These are phyloP conservation scores for Tipula vernalis DNA, from an alignment of 2,888 invertebrate species.

Conservation along the genomic window DNA sequence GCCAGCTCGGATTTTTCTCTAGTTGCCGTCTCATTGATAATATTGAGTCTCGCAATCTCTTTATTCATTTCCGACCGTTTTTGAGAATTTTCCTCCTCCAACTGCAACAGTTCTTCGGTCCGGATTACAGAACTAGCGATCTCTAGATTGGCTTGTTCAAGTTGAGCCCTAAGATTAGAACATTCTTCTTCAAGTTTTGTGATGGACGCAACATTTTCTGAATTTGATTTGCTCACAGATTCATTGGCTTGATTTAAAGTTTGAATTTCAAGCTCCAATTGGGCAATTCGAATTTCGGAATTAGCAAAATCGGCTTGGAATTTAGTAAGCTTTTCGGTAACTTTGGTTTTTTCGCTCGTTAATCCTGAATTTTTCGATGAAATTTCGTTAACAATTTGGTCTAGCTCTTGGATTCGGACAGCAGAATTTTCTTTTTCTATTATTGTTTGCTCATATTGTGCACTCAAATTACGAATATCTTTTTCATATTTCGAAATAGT, in stretches of 20 bases:
- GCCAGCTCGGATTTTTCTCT: background rate
- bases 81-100: background rate
- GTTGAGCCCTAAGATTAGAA: constrained; percentile 23
- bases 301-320: background rate
- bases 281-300: background rate
- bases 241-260: background rate
- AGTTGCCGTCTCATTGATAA: background rate
- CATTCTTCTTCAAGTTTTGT: constrained; percentile 23
- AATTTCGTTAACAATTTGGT: background rate
- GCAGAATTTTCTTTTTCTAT: background rate
- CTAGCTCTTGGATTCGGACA: background rate
- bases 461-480: background rate
- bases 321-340: background rate
- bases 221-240: constrained; percentile 17
- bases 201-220: constrained; percentile 19
- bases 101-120: constrained; percentile 9
- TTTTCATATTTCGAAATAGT: background rate
- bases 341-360: background rate
- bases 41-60: background rate
- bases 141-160: constrained; percentile 12
- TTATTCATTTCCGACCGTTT: background rate
- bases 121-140: background rate
- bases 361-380: background rate
- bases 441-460: background rate
- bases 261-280: constrained; percentile 4